Base-by-base conservation (phyloP, 2,113 vertebrate species). In the Sylvietta virens region DNA sequence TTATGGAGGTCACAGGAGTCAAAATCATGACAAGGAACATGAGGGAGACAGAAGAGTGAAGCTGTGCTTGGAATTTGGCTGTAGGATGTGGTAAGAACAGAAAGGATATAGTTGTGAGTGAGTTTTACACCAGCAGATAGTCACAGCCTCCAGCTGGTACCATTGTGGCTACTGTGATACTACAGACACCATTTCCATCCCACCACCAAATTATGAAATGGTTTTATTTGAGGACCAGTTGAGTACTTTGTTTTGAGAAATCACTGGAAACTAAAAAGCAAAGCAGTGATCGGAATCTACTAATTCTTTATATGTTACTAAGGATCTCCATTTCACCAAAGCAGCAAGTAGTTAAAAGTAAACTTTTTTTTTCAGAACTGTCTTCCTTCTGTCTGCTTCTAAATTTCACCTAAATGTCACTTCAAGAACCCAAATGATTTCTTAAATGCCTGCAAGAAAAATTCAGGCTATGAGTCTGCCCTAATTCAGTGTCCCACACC, bases 201-300 rank as follows among this genome's bases (percentile, higher is more conserved):
- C 8, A 66, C 2, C 14, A 64, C 2, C 13, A 71, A 70, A 45
- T 1, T 47, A 10, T 7, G 4, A 5, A 53, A 30, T 8, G 3
- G 0, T 64, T 62, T 90, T 33, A 13, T 56, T 56, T 21, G 44
- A 74, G 15, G 18, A 21, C 3, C 14, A 15, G 8, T 28, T 1
- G 2, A 16, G 4, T 18, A 19, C 28, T 64, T 70, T 71, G 0
- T 7, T 16, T 60, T 53, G 17, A 80, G 21, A 82, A 60, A 64
- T 44, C 9, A 31, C 3, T 44, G 10, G 7, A 69, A 73, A 62
- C 2, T 8, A 2, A 74, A 86, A 72, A 58, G 1, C 7, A 78
- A 62, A 40, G 20, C 5, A 19, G 31, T 4, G 0, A n/a, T 33
- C 22, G 61, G 24, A 73, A 57, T 12, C 9, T 3, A 6, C 0